phyloP scores from a whole-genome alignment of 2,888 invertebrate species.

The Drosophila recens region DNA sequence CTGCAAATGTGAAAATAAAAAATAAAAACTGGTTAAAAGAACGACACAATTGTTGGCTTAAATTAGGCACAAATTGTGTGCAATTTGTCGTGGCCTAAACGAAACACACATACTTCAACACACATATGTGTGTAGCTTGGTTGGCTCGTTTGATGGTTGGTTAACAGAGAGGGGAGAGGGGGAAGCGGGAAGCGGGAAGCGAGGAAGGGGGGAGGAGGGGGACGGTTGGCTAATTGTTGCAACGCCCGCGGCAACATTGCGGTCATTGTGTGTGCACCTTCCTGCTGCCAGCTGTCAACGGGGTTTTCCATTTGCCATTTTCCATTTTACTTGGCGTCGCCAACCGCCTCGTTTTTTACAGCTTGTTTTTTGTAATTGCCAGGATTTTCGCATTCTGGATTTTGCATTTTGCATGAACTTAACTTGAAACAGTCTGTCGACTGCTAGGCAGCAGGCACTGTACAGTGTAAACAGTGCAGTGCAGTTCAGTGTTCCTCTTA shows the following conservation, averaged over 20 bases:
- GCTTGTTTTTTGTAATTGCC: constrained; percentile 69
- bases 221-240: constrained; percentile 69
- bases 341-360: constrained; percentile 24
- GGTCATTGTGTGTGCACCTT: constrained; percentile 54
- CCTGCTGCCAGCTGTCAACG: constrained; percentile 65
- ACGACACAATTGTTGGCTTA: constrained; percentile 58
- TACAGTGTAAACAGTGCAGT: constrained; percentile 31
- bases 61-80: constrained; percentile 73
- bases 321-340: constrained; percentile 33
- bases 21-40: constrained; percentile 16
- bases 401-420: constrained; percentile 62
- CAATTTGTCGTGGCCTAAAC: constrained; percentile 69
- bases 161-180: too few relatives aligned
- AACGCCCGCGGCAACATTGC: constrained; percentile 62
- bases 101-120: constrained; percentile 24
- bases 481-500: constrained; percentile 6
- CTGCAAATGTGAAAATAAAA: not conserved
- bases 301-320: constrained; percentile 32
- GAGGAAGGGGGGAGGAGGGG: not conserved
- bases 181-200: too few relatives aligned
- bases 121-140: constrained; percentile 34
- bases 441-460: constrained; percentile 3
- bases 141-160: constrained; percentile 26
- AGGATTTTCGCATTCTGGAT: constrained; percentile 58
- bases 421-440: constrained; percentile 36